Conservation (phyloP, 1,140 invertebrate species). For the Gonioctena quinquepunctata region DNA sequence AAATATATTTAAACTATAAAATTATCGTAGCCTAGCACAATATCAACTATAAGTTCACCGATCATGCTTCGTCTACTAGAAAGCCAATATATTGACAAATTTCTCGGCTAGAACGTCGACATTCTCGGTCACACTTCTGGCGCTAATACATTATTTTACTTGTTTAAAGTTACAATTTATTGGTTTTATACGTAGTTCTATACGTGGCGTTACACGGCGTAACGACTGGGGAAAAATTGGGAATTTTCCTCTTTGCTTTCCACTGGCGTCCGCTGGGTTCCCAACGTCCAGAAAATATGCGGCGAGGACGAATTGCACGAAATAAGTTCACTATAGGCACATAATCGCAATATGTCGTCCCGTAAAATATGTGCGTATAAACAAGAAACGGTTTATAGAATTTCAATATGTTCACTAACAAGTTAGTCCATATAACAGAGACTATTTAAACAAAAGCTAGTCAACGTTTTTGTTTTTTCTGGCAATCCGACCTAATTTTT, state of each 20-base stretch:
- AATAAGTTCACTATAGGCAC: too few species aligned
- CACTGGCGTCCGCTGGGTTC: neutral
- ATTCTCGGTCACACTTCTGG: neutral
- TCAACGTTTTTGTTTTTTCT: too few species aligned
- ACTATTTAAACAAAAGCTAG: too few species aligned
- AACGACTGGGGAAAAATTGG: neutral
- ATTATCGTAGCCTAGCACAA: too few species aligned
- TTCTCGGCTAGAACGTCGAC: neutral
- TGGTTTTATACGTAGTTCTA: constrained; percentile 23
- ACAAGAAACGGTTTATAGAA: too few species aligned
- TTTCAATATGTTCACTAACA: too few species aligned
- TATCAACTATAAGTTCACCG: neutral
- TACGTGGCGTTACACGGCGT: constrained; percentile 15
- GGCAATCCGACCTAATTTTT: too few species aligned
- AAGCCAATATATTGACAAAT: neutral
- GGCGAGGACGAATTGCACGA: neutral
- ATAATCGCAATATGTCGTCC: too few species aligned
- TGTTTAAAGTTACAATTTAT: constrained; percentile 31
- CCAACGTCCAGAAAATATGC: neutral
- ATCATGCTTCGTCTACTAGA: neutral
- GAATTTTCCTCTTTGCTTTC: neutral
- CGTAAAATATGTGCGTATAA: too few species aligned
- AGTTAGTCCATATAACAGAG: too few species aligned
- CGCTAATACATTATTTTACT: constrained; percentile 27
- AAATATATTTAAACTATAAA: too few species aligned